Evolutionary conservation across 1,140 invertebrate species (phyloP), one percentile per base, ranked within the genome.

Genomic region (Ostrea edulis): DNA sequence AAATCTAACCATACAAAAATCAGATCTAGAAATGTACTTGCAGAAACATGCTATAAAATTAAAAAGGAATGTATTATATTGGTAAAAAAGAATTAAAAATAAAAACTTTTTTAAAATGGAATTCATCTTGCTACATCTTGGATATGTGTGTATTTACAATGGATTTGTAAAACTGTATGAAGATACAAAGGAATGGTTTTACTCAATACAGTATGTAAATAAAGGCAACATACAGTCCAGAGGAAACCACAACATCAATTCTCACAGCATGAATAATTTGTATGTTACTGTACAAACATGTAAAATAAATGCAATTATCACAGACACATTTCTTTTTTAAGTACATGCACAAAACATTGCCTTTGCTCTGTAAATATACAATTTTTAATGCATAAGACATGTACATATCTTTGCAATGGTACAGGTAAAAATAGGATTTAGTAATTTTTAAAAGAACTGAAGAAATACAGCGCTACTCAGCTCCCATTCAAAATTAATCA

Each of bases 241-340:
- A 62, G 3, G n/a, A 20, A 62, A 62, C 7, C n/a, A 62, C 55
- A 62, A 62, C 55, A 62, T 62, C 17, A 14, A 25, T 25, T 54
- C 22, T 84, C 52, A 54, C 82, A 25, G 22, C 9, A 44, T 55
- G 20, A 8, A 29, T 54, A 44, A 54, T 84, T 53, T 12, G n/a
- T n/a, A n/a, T n/a, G 17, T 84, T 22, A 25, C 51, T 84, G 52
- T 84, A 84, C 51, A 53, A 53, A n/a, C 9, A 55, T 54, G 52
- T 53, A 53, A 55, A 53, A 84, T 55, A 84, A 55, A 53, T 84
- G 51, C 52, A 29, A 29, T 77, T 77, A 77, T 77, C 68, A 77
- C 68, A 77, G 68, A 77, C 25, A 44, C 35, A 44, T 44, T 44
- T 44, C 5, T 44, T 44, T 44, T 44, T 44, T 44, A 77, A 77